These are phyloP conservation scores for Leguminivora glycinivorella DNA, from an alignment of 1,140 invertebrate genomes.

Conservation along the genomic window DNA sequence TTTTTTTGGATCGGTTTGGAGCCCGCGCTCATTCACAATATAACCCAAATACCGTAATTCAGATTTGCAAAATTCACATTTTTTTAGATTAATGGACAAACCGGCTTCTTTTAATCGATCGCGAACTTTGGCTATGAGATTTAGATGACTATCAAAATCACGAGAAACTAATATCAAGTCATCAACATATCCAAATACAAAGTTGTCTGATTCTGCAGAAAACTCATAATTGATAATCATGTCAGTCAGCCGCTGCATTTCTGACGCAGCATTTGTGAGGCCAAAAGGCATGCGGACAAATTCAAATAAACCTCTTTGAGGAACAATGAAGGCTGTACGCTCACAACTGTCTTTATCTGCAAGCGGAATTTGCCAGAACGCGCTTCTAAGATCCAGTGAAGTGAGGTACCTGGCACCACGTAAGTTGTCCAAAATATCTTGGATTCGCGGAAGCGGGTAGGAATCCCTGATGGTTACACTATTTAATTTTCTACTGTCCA, in stretches of 20 bases:
- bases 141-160: slow-evolving; percentile 3
- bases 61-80: slow-evolving; percentile 10
- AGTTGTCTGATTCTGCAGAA: neutral
- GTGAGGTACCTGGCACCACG: neutral
- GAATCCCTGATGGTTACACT: neutral
- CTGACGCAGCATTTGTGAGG: neutral
- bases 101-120: neutral
- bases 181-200: neutral
- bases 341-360: neutral
- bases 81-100: neutral
- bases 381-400: neutral
- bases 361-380: neutral
- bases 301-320: neutral
- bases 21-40: slow-evolving; percentile 3
- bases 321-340: neutral
- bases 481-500: neutral
- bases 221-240: neutral
- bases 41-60: slow-evolving; percentile 9
- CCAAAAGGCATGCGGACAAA: neutral
- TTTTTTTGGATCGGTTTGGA: slow-evolving; percentile 1
- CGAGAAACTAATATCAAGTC: neutral
- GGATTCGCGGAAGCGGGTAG: neutral
- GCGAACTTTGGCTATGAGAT: neutral
- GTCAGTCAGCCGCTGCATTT: neutral
- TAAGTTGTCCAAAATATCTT: neutral